phyloP scores from a whole-genome alignment of 2,113 vertebrate genomes.

The Coregonus clupeaformis region DNA sequence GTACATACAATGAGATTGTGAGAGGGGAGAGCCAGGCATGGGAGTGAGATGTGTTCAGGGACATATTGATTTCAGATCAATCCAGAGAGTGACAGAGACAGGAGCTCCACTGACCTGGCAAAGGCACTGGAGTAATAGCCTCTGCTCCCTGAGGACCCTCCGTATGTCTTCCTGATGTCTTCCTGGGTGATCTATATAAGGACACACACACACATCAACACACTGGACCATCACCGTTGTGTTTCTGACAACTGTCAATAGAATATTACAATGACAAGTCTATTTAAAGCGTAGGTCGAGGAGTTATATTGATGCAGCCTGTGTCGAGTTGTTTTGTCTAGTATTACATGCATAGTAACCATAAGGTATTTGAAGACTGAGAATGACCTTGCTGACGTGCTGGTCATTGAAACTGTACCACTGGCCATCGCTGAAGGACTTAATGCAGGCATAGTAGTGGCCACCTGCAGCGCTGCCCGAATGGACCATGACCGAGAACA shows the following conservation, averaged over 20 bases:
- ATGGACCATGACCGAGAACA: constrained; percentile 99
- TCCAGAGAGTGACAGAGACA: not conserved
- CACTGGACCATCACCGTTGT: not conserved
- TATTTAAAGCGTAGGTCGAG: not conserved
- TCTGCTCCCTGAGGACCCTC: constrained; percentile 94
- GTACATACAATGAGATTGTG: not conserved
- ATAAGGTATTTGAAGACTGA: not conserved
- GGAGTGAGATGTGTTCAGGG: not conserved
- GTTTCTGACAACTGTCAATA: not conserved
- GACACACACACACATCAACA: constrained; percentile 8
- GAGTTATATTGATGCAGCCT: not conserved
- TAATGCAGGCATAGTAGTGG: constrained; percentile 98
- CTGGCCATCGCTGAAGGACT: constrained; percentile 94
- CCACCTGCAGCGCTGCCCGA: constrained; percentile 97
- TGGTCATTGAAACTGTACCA: constrained; percentile 99
- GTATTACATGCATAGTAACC: constrained; percentile 9
- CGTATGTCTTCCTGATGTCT: constrained; percentile 97
- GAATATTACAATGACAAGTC: not conserved
- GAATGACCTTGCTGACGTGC: constrained; percentile 93
- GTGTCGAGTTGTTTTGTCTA: not conserved
- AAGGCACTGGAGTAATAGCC: constrained; percentile 98
- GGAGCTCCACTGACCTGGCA: constrained; percentile 81
- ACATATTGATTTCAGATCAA: not conserved
- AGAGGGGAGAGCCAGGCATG: not conserved
- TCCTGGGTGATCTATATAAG: constrained; percentile 90